These are phyloP conservation scores for Atherix ibis DNA, from an alignment of 2,888 invertebrate genomes.

Conservation along the genomic window DNA sequence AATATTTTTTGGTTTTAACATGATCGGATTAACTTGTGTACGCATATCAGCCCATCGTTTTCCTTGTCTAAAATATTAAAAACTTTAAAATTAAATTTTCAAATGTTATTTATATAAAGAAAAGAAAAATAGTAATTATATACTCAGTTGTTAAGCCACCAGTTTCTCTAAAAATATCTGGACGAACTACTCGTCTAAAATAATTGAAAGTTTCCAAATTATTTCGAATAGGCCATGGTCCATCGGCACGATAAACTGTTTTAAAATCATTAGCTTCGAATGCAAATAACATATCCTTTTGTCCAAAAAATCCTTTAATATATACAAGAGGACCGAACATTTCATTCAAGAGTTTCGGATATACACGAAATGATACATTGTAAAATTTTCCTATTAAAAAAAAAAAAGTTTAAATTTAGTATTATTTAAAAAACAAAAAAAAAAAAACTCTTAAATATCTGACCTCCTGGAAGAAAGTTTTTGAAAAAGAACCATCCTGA, in stretches of 20 bases:
- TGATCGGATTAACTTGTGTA: conserved; percentile 46
- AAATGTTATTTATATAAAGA: neutral
- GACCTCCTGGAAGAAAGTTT: conserved; percentile 22
- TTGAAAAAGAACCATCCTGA: conserved; percentile 14
- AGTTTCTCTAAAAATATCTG: conserved; percentile 15
- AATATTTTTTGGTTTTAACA: conserved; percentile 44
- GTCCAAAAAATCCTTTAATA: neutral
- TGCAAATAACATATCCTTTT: neutral
- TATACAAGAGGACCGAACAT: no score
- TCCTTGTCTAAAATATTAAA: conserved; percentile 38
- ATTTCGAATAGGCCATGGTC: conserved; percentile 32
- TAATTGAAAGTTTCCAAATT: conserved; percentile 30
- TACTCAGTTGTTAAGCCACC: conserved; percentile 17
- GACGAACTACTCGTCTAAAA: conserved; percentile 29
- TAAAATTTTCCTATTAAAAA: no score
- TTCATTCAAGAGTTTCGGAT: no score
- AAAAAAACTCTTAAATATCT: no score
- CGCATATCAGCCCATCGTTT: conserved; percentile 49
- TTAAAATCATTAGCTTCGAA: conserved; percentile 32
- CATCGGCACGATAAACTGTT: conserved; percentile 31
- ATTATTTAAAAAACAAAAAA: no score
- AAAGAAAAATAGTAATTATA: conserved; percentile 1
- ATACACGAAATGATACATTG: no score
- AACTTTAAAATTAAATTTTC: conserved; percentile 14
- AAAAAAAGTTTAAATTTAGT: no score